phyloP scores from a whole-genome alignment of 2,888 invertebrate species.

The Caenorhabditis panamensis region DNA sequence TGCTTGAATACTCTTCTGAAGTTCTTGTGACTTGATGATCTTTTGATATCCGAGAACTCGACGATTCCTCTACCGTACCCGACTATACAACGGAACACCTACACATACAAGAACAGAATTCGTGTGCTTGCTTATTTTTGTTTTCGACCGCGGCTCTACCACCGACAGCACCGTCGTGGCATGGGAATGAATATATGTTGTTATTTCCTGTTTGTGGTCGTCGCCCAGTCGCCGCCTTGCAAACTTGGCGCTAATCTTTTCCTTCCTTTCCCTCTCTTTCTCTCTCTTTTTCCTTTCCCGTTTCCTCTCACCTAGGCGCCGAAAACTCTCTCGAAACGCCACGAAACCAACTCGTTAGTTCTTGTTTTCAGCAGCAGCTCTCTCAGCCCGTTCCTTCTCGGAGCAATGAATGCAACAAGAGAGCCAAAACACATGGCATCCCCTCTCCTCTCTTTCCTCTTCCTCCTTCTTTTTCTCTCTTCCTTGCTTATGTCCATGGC shows the following conservation, averaged over 20 bases:
- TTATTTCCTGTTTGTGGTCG: slow-evolving; percentile 11
- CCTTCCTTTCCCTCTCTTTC: neutral
- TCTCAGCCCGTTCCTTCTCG: too few species aligned
- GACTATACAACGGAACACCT: too few species aligned
- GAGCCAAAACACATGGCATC: slow-evolving; percentile 26
- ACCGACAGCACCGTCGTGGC: neutral
- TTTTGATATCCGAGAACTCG: too few species aligned
- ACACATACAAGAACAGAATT: too few species aligned
- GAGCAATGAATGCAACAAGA: slow-evolving; percentile 26
- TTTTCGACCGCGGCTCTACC: neutral
- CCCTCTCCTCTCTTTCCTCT: slow-evolving; percentile 24
- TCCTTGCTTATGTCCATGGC: too few species aligned
- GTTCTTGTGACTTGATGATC: too few species aligned
- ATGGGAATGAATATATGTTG: neutral
- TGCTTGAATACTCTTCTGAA: too few species aligned
- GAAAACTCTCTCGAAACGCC: neutral
- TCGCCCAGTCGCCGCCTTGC: neutral
- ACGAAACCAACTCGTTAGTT: neutral
- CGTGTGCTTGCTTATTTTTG: neutral
- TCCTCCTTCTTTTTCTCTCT: too few species aligned
- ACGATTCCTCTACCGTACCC: too few species aligned
- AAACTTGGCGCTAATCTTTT: neutral
- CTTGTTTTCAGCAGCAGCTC: neutral
- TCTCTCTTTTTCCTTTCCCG: neutral
- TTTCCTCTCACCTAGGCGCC: slow-evolving; percentile 6